Base-by-base conservation (phyloP, 2,888 invertebrate genomes). In the Antheraea assamensis region DNA sequence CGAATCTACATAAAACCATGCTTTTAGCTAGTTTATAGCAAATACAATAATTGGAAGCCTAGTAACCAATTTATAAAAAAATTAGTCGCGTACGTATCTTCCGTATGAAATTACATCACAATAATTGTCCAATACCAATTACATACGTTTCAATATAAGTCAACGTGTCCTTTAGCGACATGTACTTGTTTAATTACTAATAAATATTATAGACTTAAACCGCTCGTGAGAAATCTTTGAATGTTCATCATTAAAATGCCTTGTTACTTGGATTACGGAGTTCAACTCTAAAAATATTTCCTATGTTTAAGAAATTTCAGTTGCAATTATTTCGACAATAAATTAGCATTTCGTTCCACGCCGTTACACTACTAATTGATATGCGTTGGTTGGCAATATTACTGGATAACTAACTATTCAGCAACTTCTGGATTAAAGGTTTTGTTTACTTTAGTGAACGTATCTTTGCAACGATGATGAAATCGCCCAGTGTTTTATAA, bases 321-420 rank as follows among this genome's bases (percentile, higher is more conserved):
- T 68, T 68, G 68, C 68, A 35, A 68, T 68, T 68, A 68, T n/a
- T 68, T 68, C 68, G n/a, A 68, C 68, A 10, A 68, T 68, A 35
- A 27, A 68, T 68, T 68, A 35, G 35, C 68, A 68, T 68, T 71
- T 30, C 52, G 52, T 71, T 71, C 71, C 71, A 71, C 2, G 55
- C n/a, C 52, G 27, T 61, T 71, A 21, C 35, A 71, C 71, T 52
- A 17, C 21, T 35, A 71, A 30, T 72, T 71, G 24, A 74, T 61
- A 61, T 70, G 72, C 71, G 19, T 71, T 55, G 70, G 35, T 52
- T 52, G 17, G 61, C 19, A 70, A 30, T 71, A 73, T 13, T 74
- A 68, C 68, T 35, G 35, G 35, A 68, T 68, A 35, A 35, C 31
- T 68, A 35, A 35, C 31, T 68, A 68, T 68, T 68, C 35, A 35